Evolutionary conservation across 2,113 vertebrate species (phyloP), one percentile per base, ranked within the genome.

Genomic region (Euleptes europaea): DNA sequence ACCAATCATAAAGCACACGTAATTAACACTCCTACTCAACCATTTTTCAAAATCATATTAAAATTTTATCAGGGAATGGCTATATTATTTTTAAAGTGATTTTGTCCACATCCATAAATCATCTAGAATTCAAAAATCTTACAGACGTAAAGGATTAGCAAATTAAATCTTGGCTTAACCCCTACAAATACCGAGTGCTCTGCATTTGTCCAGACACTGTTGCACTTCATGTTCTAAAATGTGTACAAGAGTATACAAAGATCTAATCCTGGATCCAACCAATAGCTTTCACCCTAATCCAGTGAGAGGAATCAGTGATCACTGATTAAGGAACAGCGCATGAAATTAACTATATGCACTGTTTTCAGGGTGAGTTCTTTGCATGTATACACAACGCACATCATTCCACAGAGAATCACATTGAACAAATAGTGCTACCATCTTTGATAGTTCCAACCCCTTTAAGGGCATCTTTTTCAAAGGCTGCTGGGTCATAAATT

Each of bases 1-100:
- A 90, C 83, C 84, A 77, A 90, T 91, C 75, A 90, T 72, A 86
- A 91, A 86, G 13, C 1, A 15, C 85, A 40, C 69, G 80, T 35
- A n/a, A 87, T 70, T 54, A 86, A 42, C 90, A 92, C 75, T 8
- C 19, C 28, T 84, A 77, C 9, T 14, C 11, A 38, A 57, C 38
- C 14, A 60, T 74, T 87, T 92, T 93, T 19, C 49, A 82, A 1
- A 85, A 88, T 84, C 88, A 82, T 0, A 84, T 82, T 86, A 78
- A 31, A 78, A 73, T 85, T 91, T 90, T 67, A 86, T 14, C 83
- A 40, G 80, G 17, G 67, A 11, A 76, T 31, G 1, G 67, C 63
- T 85, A 51, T 7, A 40, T 9, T 82, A 76, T 86, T 87, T 90
- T 87, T 78, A 85, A 86, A 87, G 79, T n/a, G 71, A 54, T 83